Evolutionary conservation across 37 sponge, comb jelly and placozoan species (phyloP).

Genomic region (Ephydatia muelleri): DNA sequence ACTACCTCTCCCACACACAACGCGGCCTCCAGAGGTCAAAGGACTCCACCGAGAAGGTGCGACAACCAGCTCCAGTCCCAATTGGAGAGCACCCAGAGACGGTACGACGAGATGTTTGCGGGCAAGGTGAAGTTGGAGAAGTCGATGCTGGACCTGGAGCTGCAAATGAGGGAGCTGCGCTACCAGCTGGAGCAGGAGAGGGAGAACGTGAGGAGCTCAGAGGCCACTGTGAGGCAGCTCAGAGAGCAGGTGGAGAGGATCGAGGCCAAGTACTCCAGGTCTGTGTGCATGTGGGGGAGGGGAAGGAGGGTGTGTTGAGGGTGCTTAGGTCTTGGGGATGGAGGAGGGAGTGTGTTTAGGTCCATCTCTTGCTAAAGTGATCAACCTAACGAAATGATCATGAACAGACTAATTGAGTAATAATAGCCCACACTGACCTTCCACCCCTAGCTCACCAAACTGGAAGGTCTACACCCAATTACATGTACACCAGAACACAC

Average conservation of each 20-base stretch:
- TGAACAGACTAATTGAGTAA: too few species aligned
- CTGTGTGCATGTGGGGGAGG: too few species aligned
- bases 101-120: not conserved
- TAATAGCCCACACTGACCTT: too few species aligned
- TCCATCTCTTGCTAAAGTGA: too few species aligned
- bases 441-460: too few species aligned
- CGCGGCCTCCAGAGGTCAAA: conserved; percentile 18
- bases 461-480: too few species aligned
- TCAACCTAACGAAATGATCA: too few species aligned
- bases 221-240: conserved; percentile 4
- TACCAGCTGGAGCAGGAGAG: conserved; percentile 47
- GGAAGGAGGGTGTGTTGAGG: too few species aligned
- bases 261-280: conserved; percentile 14
- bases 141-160: conserved; percentile 37
- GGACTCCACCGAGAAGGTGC: not conserved
- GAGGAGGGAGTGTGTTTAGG: too few species aligned
- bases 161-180: conserved; percentile 26
- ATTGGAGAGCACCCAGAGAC: conserved; percentile 25
- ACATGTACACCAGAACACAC: too few species aligned
- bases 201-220: conserved; percentile 1
- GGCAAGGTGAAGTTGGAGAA: conserved; percentile 38
- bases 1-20: conserved; percentile 13
- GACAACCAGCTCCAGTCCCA: conserved; percentile 15
- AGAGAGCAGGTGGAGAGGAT: conserved; percentile 35
- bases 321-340: too few species aligned